Percentiles rank a stretch among this genome's conserved stretches.
phyloP scores from a whole-genome alignment of 2,888 invertebrate genomes.

The Calliopum simillimum region DNA sequence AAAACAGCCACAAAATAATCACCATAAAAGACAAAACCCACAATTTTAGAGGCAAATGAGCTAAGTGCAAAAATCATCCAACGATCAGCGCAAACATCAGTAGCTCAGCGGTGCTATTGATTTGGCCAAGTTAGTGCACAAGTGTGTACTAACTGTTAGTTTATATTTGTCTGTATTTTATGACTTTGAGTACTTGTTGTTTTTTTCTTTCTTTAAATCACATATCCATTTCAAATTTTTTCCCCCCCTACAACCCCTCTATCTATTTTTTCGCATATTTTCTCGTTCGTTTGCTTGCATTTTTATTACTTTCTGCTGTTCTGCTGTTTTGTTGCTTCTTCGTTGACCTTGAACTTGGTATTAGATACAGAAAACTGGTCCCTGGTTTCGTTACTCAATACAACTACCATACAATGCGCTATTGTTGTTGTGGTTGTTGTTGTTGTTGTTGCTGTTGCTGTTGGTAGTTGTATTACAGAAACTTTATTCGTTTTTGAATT shows the following conservation, averaged over 20 bases:
- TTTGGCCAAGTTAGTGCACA: constrained; percentile 13
- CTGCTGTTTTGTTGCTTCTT: constrained; percentile 43
- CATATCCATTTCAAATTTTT: background rate
- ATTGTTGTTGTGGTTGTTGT: constrained; percentile 2
- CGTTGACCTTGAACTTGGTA: constrained; percentile 52
- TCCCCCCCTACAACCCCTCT: background rate
- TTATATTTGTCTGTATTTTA: background rate
- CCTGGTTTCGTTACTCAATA: constrained; percentile 27
- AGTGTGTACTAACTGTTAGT: background rate
- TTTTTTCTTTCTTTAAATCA: background rate
- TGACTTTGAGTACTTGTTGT: constrained; percentile 2
- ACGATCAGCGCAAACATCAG: too few species aligned
- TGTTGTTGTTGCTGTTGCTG: too few species aligned
- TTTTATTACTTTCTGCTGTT: constrained; percentile 38
- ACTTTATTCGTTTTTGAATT: background rate
- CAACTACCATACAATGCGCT: constrained; percentile 14
- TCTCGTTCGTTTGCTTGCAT: background rate
- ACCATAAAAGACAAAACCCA: too few species aligned
- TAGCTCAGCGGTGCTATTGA: background rate
- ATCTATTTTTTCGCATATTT: constrained; percentile 5
- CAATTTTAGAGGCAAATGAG: too few species aligned
- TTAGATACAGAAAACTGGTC: constrained; percentile 48
- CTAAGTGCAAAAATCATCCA: too few species aligned
- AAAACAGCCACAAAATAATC: too few species aligned
- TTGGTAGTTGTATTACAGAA: constrained; percentile 9